Conservation (phyloP, 2,113 vertebrate genomes). For the Zapus hudsonius region DNA sequence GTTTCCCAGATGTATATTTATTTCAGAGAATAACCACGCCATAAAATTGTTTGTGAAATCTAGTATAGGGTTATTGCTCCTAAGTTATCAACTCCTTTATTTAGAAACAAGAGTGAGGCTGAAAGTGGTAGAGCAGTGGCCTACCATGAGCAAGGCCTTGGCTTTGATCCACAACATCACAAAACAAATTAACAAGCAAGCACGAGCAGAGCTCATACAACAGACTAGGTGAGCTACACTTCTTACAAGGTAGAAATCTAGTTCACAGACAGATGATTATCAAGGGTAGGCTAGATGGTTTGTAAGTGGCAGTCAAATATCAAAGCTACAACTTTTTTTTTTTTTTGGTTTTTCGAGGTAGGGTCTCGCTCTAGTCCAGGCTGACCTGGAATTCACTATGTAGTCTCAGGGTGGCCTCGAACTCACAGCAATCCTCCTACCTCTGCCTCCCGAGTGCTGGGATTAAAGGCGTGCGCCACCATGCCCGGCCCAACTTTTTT, state of each 20-base stretch:
- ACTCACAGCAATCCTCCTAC: too few relatives aligned
- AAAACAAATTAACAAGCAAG: background rate
- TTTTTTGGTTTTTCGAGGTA: too few relatives aligned
- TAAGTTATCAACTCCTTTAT: slow-evolving; percentile 51
- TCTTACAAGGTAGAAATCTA: slow-evolving; percentile 20
- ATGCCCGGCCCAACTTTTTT: too few relatives aligned
- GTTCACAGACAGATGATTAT: background rate
- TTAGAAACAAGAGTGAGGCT: slow-evolving; percentile 43
- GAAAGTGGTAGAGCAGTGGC: background rate
- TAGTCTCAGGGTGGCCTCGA: too few relatives aligned
- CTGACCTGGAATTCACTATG: too few relatives aligned
- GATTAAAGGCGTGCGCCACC: too few relatives aligned
- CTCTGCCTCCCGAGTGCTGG: too few relatives aligned
- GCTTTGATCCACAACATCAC: background rate
- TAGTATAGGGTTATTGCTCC: background rate
- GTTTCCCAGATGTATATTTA: background rate
- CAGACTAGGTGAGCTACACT: background rate
- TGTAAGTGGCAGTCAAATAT: background rate
- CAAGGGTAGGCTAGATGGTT: slow-evolving; percentile 7
- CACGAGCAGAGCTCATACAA: background rate
- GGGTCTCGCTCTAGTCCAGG: too few relatives aligned
- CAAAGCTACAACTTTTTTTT: background rate
- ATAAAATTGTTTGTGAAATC: slow-evolving; percentile 27
- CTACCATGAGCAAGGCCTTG: background rate
- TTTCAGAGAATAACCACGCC: background rate